Conservation (phyloP, 2,888 invertebrate genomes). For the Cephus nigrinus region DNA sequence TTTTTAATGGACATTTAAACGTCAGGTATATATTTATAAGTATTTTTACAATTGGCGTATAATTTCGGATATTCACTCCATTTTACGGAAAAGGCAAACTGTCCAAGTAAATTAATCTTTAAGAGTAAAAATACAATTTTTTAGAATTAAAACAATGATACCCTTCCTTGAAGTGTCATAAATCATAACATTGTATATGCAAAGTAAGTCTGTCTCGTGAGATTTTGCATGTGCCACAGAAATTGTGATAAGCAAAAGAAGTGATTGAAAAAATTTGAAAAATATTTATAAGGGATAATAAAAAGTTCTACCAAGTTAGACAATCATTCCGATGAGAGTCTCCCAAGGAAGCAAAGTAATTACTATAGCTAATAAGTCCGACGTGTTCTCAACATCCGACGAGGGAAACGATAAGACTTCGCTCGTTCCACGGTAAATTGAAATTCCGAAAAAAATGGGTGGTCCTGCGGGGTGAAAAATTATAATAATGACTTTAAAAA, state of each 20-base stretch:
- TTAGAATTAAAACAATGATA: not conserved
- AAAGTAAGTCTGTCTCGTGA: not conserved
- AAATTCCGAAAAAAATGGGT: slow-evolving; percentile 3
- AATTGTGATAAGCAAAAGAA: not conserved
- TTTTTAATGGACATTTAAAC: not conserved
- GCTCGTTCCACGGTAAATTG: not conserved
- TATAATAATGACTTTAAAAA: slow-evolving; percentile 54
- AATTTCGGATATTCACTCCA: not conserved
- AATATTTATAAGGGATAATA: not conserved
- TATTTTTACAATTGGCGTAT: not conserved
- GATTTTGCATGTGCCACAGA: not conserved
- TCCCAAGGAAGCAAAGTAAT: not conserved
- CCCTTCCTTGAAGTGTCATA: not conserved
- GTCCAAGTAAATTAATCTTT: not conserved
- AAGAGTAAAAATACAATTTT: not conserved
- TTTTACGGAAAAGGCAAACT: not conserved
- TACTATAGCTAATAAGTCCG: not conserved
- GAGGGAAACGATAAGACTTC: not conserved
- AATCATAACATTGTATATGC: not conserved
- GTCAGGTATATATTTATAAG: not conserved
- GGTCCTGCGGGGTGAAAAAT: slow-evolving; percentile 32
- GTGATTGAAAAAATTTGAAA: not conserved
- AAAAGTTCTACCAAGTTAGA: not conserved
- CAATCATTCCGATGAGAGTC: not conserved
- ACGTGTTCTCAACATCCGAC: not conserved